A percentile compares a stretch with the other conserved stretches of the same genome.
Evolutionary conservation across 2,113 vertebrate genomes (phyloP).

Genomic region (Crotalus viridis): DNA sequence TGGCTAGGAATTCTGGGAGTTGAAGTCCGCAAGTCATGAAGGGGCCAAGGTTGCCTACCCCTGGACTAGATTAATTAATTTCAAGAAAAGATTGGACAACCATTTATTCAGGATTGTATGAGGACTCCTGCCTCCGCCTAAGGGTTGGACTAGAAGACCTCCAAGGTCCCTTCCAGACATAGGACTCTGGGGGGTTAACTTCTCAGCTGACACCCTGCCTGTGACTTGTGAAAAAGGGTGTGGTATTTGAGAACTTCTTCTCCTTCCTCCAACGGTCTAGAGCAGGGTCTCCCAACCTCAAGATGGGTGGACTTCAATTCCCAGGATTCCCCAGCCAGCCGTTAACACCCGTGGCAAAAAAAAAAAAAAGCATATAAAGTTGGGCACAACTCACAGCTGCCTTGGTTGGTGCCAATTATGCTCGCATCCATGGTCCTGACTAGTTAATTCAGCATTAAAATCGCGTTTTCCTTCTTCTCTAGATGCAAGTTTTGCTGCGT

Average conservation of each 20-base stretch:
- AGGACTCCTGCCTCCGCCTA: too few species aligned
- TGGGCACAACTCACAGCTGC: not conserved
- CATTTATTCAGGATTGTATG: too few species aligned
- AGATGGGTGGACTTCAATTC: not conserved
- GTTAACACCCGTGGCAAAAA: not conserved
- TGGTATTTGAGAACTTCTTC: constrained; percentile 47
- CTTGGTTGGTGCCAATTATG: not conserved
- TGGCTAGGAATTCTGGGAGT: too few species aligned
- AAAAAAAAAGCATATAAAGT: too few species aligned
- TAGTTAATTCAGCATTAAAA: not conserved
- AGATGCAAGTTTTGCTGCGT: too few species aligned
- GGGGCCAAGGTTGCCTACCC: too few species aligned
- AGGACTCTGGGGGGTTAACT: constrained; percentile 29
- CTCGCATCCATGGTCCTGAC: not conserved
- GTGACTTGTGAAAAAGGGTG: constrained; percentile 36
- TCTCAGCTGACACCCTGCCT: not conserved
- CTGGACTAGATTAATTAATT: too few species aligned
- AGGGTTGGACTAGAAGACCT: not conserved
- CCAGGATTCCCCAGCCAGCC: not conserved
- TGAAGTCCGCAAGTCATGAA: too few species aligned
- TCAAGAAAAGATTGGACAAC: too few species aligned
- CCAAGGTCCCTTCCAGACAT: not conserved
- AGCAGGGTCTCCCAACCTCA: not conserved
- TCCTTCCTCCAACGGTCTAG: not conserved
- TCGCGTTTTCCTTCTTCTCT: too few species aligned